Conservation (phyloP, 2,113 vertebrate species). For the Amblyopsis rosae region DNA sequence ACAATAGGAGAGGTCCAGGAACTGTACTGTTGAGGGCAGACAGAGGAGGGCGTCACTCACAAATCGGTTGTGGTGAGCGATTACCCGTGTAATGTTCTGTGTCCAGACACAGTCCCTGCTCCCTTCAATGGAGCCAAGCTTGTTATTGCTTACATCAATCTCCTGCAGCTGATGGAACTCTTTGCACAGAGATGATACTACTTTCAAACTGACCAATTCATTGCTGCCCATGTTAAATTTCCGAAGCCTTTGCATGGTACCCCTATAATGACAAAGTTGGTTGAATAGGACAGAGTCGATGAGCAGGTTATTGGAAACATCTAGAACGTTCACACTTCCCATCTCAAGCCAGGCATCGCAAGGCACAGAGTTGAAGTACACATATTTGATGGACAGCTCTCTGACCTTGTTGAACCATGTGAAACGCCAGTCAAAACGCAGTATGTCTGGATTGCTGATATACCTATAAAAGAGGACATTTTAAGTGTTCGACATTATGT, state of each 20-base stretch:
- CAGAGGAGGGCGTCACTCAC: slow-evolving; percentile 65
- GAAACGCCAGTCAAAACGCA: slow-evolving; percentile 86
- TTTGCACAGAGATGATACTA: slow-evolving; percentile 64
- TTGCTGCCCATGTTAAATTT: slow-evolving; percentile 73
- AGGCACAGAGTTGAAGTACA: slow-evolving; percentile 83
- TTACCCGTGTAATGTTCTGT: slow-evolving; percentile 68
- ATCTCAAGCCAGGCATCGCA: slow-evolving; percentile 81
- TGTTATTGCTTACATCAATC: slow-evolving; percentile 79
- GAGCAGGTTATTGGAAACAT: slow-evolving; percentile 78
- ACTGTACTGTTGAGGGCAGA: slow-evolving; percentile 76
- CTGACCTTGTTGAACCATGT: slow-evolving; percentile 80
- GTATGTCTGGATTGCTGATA: slow-evolving; percentile 84
- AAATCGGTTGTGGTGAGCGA: slow-evolving; percentile 74
- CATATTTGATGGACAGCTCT: slow-evolving; percentile 71
- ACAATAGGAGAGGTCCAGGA: slow-evolving; percentile 81
- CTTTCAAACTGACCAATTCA: slow-evolving; percentile 66
- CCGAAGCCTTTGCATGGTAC: slow-evolving; percentile 64
- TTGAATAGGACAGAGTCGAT: slow-evolving; percentile 70
- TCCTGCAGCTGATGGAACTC: slow-evolving; percentile 69
- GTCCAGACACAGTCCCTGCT: slow-evolving; percentile 71
- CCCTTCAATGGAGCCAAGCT: slow-evolving; percentile 53
- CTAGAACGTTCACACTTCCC: slow-evolving; percentile 61
- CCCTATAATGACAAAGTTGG: slow-evolving; percentile 68
- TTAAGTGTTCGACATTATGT: not conserved
- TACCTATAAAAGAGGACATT: slow-evolving; percentile 66